phyloP scores from a whole-genome alignment of 2,888 invertebrate species.

The Plemyria rubiginata region DNA sequence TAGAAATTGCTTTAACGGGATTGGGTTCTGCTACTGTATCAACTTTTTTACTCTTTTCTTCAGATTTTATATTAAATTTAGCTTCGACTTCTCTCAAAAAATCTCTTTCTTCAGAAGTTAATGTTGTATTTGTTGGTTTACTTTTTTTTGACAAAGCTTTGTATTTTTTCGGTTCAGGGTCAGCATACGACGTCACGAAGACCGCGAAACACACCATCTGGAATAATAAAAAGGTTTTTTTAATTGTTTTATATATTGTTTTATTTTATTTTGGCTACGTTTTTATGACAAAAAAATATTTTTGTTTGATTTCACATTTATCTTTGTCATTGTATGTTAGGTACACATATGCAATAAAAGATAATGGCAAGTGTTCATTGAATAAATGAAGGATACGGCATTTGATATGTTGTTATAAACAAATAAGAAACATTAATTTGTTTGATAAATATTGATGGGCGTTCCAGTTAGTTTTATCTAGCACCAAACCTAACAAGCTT shows the following conservation, averaged over 20 bases:
- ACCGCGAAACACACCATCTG: constrained; percentile 69
- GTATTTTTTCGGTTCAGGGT: constrained; percentile 78
- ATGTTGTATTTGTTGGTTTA: constrained; percentile 56
- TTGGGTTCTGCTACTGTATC: constrained; percentile 44
- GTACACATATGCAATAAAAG: no score
- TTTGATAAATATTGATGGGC: no score
- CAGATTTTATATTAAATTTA: constrained; percentile 75
- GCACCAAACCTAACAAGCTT: no score
- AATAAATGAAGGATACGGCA: no score
- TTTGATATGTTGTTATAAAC: no score
- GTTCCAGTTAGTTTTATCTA: no score
- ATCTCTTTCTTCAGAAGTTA: constrained; percentile 74
- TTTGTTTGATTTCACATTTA: no score
- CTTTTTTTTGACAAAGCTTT: constrained; percentile 62
- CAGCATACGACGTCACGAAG: constrained; percentile 55
- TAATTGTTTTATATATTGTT: neutral
- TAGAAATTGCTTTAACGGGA: constrained; percentile 42
- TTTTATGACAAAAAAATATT: no score
- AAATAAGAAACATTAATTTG: no score
- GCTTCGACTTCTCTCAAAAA: constrained; percentile 79
- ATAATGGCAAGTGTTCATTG: no score
- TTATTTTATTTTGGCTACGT: no score
- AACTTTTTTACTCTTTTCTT: constrained; percentile 54
- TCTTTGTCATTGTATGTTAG: no score
- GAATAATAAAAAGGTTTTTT: constrained; percentile 46